phyloP scores from a whole-genome alignment of 2,797 vertebrate species.

The Semotilus atromaculatus region DNA sequence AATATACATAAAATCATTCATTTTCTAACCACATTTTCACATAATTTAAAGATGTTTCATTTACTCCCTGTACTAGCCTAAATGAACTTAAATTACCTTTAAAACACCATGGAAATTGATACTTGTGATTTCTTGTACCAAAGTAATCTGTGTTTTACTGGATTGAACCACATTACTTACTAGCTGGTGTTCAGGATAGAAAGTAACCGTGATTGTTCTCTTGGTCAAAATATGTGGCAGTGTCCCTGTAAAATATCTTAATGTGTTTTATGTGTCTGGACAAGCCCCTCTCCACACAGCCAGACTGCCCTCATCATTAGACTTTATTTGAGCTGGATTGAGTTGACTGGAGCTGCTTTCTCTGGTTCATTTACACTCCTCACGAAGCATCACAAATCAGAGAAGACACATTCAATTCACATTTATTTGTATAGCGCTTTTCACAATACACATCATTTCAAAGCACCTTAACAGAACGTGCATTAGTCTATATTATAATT shows the following conservation, averaged over 20 bases:
- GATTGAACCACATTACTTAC: neutral
- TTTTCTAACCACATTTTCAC: neutral
- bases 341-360: slow-evolving; percentile 25
- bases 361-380: slow-evolving; percentile 44
- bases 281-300: slow-evolving; percentile 2
- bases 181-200: neutral
- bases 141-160: neutral
- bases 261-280: slow-evolving; percentile 36
- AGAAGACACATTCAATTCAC: slow-evolving; percentile 38
- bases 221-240: slow-evolving; percentile 14
- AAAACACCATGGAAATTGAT: neutral
- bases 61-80: neutral
- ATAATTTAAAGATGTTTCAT: slow-evolving; percentile 18
- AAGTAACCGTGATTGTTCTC: slow-evolving; percentile 8
- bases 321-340: slow-evolving; percentile 36
- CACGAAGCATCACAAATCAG: slow-evolving; percentile 45
- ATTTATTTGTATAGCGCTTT: too few relatives aligned
- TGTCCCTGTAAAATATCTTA: slow-evolving; percentile 18
- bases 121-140: neutral
- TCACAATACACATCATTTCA: too few relatives aligned
- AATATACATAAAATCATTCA: slow-evolving; percentile 15
- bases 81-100: neutral
- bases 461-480: too few relatives aligned
- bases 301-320: slow-evolving; percentile 48
- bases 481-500: too few relatives aligned